Conservation (phyloP, 2,888 invertebrate genomes). For the Callinectes sapidus region DNA sequence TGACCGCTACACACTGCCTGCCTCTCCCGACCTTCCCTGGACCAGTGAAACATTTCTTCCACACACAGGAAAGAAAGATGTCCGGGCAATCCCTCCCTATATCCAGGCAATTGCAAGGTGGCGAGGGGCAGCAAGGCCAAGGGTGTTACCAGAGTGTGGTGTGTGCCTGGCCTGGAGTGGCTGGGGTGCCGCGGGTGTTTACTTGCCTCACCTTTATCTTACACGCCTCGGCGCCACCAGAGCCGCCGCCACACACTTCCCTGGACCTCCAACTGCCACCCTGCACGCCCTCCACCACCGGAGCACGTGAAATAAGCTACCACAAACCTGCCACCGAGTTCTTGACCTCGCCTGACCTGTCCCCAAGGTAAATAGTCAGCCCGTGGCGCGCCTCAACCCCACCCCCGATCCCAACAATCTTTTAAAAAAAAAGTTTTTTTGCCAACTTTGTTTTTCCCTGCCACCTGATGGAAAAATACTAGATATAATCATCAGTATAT, state of each 20-base stretch:
- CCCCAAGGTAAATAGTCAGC: conserved; percentile 66
- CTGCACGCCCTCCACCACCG: background rate
- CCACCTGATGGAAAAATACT: background rate
- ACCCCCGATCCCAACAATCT: background rate
- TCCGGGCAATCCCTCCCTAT: too few species aligned
- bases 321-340: conserved; percentile 54
- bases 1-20: too few species aligned
- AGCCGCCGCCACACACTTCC: background rate
- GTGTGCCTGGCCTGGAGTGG: background rate
- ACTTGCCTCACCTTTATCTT: background rate
- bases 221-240: background rate
- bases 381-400: background rate
- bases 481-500: background rate
- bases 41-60: too few species aligned
- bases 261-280: background rate
- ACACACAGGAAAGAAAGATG: too few species aligned
- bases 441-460: background rate
- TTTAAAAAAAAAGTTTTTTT: background rate
- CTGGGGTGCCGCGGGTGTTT: background rate
- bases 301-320: background rate
- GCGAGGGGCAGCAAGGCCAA: background rate
- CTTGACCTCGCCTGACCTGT: conserved; percentile 70
- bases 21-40: too few species aligned
- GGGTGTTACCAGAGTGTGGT: background rate
- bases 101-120: too few species aligned